Base-by-base conservation (phyloP, 2,888 invertebrate genomes). In the Lissocephala sabroskyi region DNA sequence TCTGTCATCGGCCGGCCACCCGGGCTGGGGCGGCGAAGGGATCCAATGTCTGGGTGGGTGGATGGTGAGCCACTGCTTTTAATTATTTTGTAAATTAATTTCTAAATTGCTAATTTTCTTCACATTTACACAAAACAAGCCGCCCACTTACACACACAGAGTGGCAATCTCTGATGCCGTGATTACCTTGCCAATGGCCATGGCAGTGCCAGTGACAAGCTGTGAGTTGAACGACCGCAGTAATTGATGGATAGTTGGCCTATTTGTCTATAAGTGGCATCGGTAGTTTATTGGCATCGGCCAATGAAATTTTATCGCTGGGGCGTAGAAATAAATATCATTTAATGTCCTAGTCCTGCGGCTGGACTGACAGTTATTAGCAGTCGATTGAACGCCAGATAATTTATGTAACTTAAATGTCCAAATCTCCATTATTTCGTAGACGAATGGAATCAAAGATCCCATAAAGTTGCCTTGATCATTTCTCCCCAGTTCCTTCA, bases 41-140 rank as follows among this genome's bases (percentile, higher is more conserved):
- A 23, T 23, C 56, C 70, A 62, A 23, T 23, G 23, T 3, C 23
- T 7, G 23, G 23, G 23, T 52, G 23, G 4, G 23, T 23, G 23
- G 23, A 54, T 48, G 35, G 32, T 13, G 19, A 13, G 56, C 52
- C 57, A 71, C 67, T 61, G 61, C 60, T 62, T 73, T 60, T 65
- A 76, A 76, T 76, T 74, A 75, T 62, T 75, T 73, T 63, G 60
- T 68, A 74, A 77, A 76, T 77, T 77, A 77, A 74, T 77, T 77
- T 76, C 58, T 65, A 77, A 77, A 77, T 77, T 77, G 70, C 58
- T 68, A 65, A 73, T 71, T 65, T 66, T 67, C 71, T 66, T 67
- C 74, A 49, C 65, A 70, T 66, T 71, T 65, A 19, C 58, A 43
- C 51, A 43, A 32, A 42, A 42, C 32, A n/a, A n/a, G n/a, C n/a